A percentile compares a stretch with the other conserved stretches of the same genome.
Conservation (phyloP, 2,113 vertebrate genomes). For the Passer domesticus region DNA sequence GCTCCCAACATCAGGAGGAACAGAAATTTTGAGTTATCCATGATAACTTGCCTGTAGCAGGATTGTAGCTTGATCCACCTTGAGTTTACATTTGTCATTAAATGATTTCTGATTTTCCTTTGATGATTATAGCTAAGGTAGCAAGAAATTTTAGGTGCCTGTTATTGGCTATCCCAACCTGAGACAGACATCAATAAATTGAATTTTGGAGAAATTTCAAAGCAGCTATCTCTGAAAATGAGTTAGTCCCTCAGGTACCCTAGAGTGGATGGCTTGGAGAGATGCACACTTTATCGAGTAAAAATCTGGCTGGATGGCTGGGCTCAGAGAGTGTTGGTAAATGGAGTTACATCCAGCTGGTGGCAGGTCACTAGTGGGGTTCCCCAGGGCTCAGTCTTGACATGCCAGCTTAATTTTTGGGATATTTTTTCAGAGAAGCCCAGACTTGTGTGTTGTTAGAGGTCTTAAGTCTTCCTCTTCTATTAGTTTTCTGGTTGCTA, state of each 20-base stretch:
- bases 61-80: not conserved
- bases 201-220: not conserved
- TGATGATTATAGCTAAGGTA: not conserved
- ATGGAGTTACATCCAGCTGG: not conserved
- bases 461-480: not conserved
- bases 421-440: not conserved
- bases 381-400: not conserved
- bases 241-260: not conserved
- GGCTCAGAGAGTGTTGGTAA: not conserved
- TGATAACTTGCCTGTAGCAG: not conserved
- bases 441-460: not conserved
- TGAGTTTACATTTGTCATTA: not conserved
- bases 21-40: not conserved
- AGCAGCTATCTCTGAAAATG: not conserved
- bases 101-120: not conserved
- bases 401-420: fast-evolving
- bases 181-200: not conserved
- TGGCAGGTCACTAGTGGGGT: no score
- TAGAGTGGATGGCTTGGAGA: not conserved
- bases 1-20: not conserved
- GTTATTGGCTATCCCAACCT: not conserved
- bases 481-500: not conserved
- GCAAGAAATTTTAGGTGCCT: not conserved
- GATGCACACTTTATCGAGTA: not conserved
- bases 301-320: not conserved